A percentile compares a stretch with the other conserved stretches of the same genome.
Evolutionary conservation across 2,888 invertebrate genomes (phyloP).

Genomic region (Acrobasis consociella): DNA sequence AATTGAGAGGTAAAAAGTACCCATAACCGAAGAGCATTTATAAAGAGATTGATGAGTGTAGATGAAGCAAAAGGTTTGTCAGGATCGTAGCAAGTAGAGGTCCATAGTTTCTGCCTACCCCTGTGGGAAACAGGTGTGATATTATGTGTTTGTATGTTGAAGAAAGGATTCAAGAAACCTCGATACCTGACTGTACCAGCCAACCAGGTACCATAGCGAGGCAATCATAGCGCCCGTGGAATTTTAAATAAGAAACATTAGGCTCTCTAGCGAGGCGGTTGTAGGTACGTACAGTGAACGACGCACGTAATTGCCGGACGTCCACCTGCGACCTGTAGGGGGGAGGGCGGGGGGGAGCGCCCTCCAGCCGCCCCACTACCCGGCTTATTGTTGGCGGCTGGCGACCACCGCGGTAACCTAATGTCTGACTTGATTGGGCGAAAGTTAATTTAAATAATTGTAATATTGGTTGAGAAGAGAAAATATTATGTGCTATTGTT

Average conservation of each 20-base stretch:
- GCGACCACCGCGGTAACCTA: constrained; percentile 29
- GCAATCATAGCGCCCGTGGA: constrained; percentile 13
- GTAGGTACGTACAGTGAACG: constrained; percentile 45
- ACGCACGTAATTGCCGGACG: constrained; percentile 74
- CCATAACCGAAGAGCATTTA: no score
- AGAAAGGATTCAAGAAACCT: no score
- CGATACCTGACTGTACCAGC: neutral
- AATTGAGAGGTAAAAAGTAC: no score
- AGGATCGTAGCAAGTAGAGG: no score
- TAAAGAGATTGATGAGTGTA: no score
- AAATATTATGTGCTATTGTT: neutral
- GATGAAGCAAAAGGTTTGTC: no score
- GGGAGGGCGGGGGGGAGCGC: constrained; percentile 18
- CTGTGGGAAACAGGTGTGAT: no score
- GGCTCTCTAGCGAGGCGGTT: constrained; percentile 48
- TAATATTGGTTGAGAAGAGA: neutral
- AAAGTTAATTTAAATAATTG: constrained; percentile 7
- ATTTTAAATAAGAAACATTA: constrained; percentile 20
- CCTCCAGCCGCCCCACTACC: constrained; percentile 21
- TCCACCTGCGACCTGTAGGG: constrained; percentile 43
- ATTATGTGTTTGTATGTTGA: no score
- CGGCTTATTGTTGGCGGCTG: constrained; percentile 50
- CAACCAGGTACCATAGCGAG: neutral
- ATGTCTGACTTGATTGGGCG: constrained; percentile 19
- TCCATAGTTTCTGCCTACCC: no score